These are phyloP conservation scores for Scaptomyza cyrtandrae DNA, from an alignment of 2,888 invertebrate genomes.

Conservation along the genomic window DNA sequence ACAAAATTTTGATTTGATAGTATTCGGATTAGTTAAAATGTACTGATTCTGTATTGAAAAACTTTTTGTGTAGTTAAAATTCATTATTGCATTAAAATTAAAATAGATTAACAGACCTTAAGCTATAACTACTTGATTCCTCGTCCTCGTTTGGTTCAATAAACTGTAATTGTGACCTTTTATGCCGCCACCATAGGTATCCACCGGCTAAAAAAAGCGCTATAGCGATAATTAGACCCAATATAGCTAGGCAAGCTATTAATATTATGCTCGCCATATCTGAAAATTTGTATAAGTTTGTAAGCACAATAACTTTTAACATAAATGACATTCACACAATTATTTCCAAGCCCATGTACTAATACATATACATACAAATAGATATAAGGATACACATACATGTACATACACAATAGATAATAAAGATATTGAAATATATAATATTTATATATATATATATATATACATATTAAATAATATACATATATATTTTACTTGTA, in stretches of 20 bases:
- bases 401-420: background rate
- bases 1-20: too few relatives aligned
- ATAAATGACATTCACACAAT: background rate
- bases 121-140: conserved; percentile 83
- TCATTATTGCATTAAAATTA: too few relatives aligned
- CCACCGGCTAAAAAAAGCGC: conserved; percentile 84
- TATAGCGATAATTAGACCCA: conserved; percentile 83
- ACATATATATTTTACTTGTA: background rate
- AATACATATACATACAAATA: background rate
- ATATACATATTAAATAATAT: background rate
- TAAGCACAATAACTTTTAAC: background rate
- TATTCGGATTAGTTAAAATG: too few relatives aligned
- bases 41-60: too few relatives aligned
- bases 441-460: background rate
- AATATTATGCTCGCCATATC: conserved; percentile 83
- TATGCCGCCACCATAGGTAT: conserved; percentile 85
- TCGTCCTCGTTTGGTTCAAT: conserved; percentile 84
- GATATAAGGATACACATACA: background rate
- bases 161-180: conserved; percentile 84
- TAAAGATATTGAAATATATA: background rate
- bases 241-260: conserved; percentile 83
- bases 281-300: conserved; percentile 34
- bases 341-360: background rate
- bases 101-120: conserved; percentile 77
- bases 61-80: too few relatives aligned